A percentile compares a stretch with the other conserved stretches of the same genome.
Evolutionary conservation across 1,140 invertebrate genomes (phyloP).

Genomic region (Gonioctena quinquepunctata): DNA sequence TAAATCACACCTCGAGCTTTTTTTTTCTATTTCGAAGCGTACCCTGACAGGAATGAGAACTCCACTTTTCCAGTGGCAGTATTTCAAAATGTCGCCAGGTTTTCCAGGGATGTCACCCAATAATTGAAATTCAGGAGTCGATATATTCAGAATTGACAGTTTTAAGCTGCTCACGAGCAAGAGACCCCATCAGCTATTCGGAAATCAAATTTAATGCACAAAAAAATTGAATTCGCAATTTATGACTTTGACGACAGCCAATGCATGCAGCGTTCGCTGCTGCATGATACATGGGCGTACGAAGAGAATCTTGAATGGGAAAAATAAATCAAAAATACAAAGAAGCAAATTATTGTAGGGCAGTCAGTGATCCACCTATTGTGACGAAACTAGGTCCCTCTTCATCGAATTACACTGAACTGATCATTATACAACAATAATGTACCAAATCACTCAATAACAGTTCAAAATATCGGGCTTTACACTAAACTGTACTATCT

Average conservation of each 20-base stretch:
- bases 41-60: not conserved
- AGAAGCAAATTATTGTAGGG: too few relatives aligned
- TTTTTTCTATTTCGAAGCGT: not conserved
- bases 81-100: not conserved
- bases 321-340: too few relatives aligned
- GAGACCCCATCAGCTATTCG: slow-evolving; percentile 2
- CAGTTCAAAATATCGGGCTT: too few relatives aligned
- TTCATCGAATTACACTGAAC: too few relatives aligned
- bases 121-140: not conserved
- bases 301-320: too few relatives aligned
- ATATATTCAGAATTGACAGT: not conserved
- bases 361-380: too few relatives aligned
- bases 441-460: too few relatives aligned
- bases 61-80: not conserved
- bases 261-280: not conserved
- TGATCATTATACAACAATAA: too few relatives aligned
- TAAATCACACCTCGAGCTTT: not conserved
- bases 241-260: not conserved
- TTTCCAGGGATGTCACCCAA: not conserved
- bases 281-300: not conserved
- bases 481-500: too few relatives aligned
- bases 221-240: slow-evolving; percentile 3
- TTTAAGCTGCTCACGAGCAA: slow-evolving; percentile 1
- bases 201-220: slow-evolving; percentile 1
- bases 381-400: too few relatives aligned